Base-by-base conservation (phyloP, 1,140 invertebrate species). In the Agraylea sexmaculata region DNA sequence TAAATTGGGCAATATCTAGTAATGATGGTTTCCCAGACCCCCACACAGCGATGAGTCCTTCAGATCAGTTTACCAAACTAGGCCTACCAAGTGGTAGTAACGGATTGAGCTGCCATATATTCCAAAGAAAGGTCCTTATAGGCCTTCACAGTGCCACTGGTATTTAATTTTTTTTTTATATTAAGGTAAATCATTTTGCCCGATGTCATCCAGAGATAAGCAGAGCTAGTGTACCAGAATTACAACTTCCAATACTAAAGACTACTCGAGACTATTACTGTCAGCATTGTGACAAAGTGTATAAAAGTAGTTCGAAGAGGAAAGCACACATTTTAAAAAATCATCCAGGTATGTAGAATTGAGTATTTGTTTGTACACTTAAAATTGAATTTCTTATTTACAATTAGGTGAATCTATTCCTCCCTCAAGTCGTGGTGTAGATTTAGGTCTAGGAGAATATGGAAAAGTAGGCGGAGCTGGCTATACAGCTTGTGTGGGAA, bases 301-400 rank as follows among this genome's bases (percentile, higher is more conserved):
- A 89, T 56, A 87, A 87, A 60, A 87, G 82, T 44, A 87, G 81
- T 55, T 82, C 81, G 2, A 88, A 88, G 55, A 65, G 85, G 34
- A 90, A 89, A 62, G 73, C 76, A 10, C 86, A 90, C 56, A 87
- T 88, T 44, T 60, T 87, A 49, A 87, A 88, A 61, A 81, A 81
- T 58, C 86, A 90, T 70, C 86, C 86, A 2, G 84, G 83, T 15
- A 67, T 73, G 25, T 73, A 76, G 45, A 31, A 31, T 31, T 31
- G 4, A 25, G 6, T 37, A 25, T 25, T 22, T 25, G 17, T 37
- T 28, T 13, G 18, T 8, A 22, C 13, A 8, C 5, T 37, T 17
- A 7, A 27, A 27, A 7, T 27, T 27, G 7, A 7, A 7, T 27
- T 8, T 27, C 23, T 27, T 7, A 27, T 27, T 27, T 27, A n/a